Evolutionary conservation across 2,888 invertebrate species (phyloP), one percentile per base, ranked within the genome.

Genomic region (Alitta virens): DNA sequence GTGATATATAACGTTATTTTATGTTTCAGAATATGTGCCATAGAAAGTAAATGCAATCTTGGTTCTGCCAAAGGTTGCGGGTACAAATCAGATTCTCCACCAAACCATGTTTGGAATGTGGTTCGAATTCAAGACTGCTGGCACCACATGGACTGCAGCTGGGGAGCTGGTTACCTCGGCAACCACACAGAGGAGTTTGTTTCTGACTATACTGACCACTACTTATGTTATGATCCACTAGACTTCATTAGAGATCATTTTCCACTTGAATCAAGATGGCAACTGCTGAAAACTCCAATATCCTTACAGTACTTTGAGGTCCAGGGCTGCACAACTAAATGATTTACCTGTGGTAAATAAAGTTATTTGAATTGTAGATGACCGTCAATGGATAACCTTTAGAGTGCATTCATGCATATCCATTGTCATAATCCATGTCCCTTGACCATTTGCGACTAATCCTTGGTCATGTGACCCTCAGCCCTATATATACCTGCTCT

Each of bases 241-340:
- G n/a, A 46, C 21, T 46, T 46, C 21, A 46, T 46, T 18, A n/a
- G 46, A 46, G 46, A 46, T 46, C 46, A 46, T 46, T 46, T 46
- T 21, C 46, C 46, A 46, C 18, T 46, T n/a, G 46, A 46, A 5
- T n/a, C n/a, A 21, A 46, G 46, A 46, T 46, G 46, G 46, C 46
- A 46, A 46, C 46, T 46, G n/a, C 46, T 46, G 46, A 21, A 46
- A 21, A n/a, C n/a, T n/a, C 46, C 46, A 46, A 21, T 46, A 21
- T 46, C 46, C 21, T n/a, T 46, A 5, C 5, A 46, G 46, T 7
- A 5, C 5, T 46, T 46, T 21, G 21, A 46, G 46, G 46, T 7
- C 18, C 21, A 21, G 46, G 46, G 9, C n/a, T n/a, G n/a, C n/a
- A 21, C 21, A 21, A 46, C 5, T n/a, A n/a, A n/a, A n/a, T n/a